Conservation (phyloP, 2,888 invertebrate genomes). For the Parapristionchus giblindavisi region DNA sequence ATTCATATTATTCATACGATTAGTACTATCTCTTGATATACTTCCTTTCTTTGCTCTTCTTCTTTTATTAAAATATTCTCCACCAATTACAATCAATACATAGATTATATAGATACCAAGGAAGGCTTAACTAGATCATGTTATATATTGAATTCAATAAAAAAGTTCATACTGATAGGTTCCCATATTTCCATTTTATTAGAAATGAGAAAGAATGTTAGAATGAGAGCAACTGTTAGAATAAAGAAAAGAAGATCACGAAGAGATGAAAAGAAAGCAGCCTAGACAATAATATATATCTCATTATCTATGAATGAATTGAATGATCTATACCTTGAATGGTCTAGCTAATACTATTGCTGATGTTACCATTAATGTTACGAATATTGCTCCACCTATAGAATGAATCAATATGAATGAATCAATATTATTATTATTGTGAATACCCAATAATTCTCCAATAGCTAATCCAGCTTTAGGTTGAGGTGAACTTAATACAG, state of each 20-base stretch:
- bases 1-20: no score
- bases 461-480: constrained; percentile 71
- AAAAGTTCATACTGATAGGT: constrained; percentile 63
- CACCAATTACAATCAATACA: constrained; percentile 73
- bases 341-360: background rate
- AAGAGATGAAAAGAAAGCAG: constrained; percentile 70
- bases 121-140: constrained; percentile 45
- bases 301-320: background rate
- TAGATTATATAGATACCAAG: constrained; percentile 73
- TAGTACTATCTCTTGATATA: no score
- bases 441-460: constrained; percentile 70
- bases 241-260: constrained; percentile 74
- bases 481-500: constrained; percentile 68
- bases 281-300: constrained; percentile 3
- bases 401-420: no score
- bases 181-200: constrained; percentile 73
- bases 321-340: constrained; percentile 22
- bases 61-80: constrained; percentile 55
- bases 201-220: constrained; percentile 73
- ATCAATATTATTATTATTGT: background rate
- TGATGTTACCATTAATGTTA: background rate
- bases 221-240: constrained; percentile 72
- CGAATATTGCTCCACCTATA: constrained; percentile 3
- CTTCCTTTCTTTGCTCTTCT: background rate
- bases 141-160: no score